Evolutionary conservation across 1,140 invertebrate species (phyloP), one percentile per base, ranked within the genome.

Genomic region (Cyrtorhinus lividipennis): DNA sequence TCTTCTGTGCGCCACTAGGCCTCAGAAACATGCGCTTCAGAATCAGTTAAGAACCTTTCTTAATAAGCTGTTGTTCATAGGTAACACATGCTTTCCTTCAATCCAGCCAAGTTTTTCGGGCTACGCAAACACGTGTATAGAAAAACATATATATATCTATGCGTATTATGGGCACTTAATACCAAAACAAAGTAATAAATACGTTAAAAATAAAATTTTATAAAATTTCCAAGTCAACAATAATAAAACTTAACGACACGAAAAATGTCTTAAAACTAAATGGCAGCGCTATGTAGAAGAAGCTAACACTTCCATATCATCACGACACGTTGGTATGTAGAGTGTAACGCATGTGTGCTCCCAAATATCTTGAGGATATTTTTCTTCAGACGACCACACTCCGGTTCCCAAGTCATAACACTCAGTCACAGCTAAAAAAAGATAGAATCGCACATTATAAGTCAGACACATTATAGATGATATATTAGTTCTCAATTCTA

Each of bases 311-410:
- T 79, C 76, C 73, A 79, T 77, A 65, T 80, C 79, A 65, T 81
- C 80, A 63, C 80, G 69, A 66, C 77, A 78, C 65, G 79, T 78
- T 53, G 83, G 83, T 65, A 85, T 78, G 68, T 81, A 83, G 24
- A 85, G 72, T 23, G 81, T 78, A 3, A 79, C 81, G 71, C 81
- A 84, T 1, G 77, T 78, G 65, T 84, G 83, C 67, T 85, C 83
- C 83, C 83, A 85, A 63, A 83, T 79, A 64, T 83, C 80, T 67
- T 83, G 81, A 2, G 83, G 82, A 71, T 82, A 81, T 66, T 81
- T 78, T 45, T 81, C 78, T 62, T 77, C 79, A 2, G 75, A 77
- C 1, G 74, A 78, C 83, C 83, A 85, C 61, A 73, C 72, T 20
- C 77, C 73, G 13, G 73, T 80, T 53, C 77, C 79, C 38, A 84